Percentiles rank a stretch among this genome's conserved stretches.
These are phyloP conservation scores for Heliconius hewitsoni DNA, from an alignment of 1,140 invertebrate genomes.

Conservation along the genomic window DNA sequence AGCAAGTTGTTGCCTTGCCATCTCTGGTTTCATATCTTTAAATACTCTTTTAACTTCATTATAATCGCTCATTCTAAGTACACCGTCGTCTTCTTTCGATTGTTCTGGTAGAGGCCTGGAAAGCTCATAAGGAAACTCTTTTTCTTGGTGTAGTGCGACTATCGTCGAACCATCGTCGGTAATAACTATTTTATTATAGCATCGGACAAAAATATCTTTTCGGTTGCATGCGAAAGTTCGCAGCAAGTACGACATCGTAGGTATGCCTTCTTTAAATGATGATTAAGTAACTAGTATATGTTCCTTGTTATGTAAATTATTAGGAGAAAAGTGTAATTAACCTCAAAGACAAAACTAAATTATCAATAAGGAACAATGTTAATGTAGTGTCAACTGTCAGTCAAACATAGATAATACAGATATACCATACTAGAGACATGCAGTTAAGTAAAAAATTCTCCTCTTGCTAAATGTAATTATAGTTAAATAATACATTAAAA, in stretches of 20 bases:
- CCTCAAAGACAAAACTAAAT: neutral
- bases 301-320: no score
- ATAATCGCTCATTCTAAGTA: constrained; percentile 85
- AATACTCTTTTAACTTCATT: constrained; percentile 85
- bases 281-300: no score
- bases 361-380: neutral
- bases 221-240: constrained; percentile 33
- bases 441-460: no score
- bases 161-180: constrained; percentile 89
- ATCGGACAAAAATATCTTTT: constrained; percentile 47
- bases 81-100: constrained; percentile 64
- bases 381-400: no score
- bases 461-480: no score
- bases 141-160: constrained; percentile 93
- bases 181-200: constrained; percentile 82
- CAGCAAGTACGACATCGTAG: constrained; percentile 59
- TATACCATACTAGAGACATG: no score
- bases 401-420: no score
- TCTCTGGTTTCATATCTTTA: constrained; percentile 83
- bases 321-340: neutral
- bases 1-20: constrained; percentile 86
- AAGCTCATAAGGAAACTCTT: constrained; percentile 91
- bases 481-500: no score
- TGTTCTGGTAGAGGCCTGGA: constrained; percentile 87
- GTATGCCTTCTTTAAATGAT: neutral